Evolutionary conservation across 2,797 vertebrate genomes (phyloP), one percentile per base, ranked within the genome.

Genomic region (Glyptemys insculpta): DNA sequence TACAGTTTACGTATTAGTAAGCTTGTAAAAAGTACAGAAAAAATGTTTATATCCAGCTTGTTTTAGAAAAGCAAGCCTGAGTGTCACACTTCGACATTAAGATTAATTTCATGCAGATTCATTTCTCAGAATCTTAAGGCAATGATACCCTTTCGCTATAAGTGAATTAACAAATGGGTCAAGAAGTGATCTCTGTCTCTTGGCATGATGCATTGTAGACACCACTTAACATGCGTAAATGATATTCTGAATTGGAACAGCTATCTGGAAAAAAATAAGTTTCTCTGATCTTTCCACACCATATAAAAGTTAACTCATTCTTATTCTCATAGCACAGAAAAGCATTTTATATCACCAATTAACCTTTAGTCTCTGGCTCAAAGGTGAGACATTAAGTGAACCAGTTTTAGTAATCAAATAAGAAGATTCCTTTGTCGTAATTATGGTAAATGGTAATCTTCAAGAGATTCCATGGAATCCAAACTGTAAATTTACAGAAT

Each of bases 11-110:
- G 15, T 93, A 96, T 97, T 2, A 97, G 98, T 98, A 97, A 98
- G 97, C 98, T 98, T 98, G 98, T 97, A 98, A 97, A 98, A 98
- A 97, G 97, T 89, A 98, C 96, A 98, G 98, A 98, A 98, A 98
- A 54, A 98, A 98, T 11, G 98, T 98, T 98, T 98, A 98, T 95
- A 98, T 98, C 98, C 98, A 98, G 97, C 94, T 98, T 95, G 76
- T 78, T 97, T 97, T 96, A 91, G 79, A 94, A 97, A 93, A 96
- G 72, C 54, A 56, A 94, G 95, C 56, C 97, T 94, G 95, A 94
- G 91, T 94, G 83, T 91, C 96, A 97, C 94, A 95, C 94, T 97
- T 97, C 84, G 96, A 94, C 94, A n/a, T 96, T 85, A 78, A 85
- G 91, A 94, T 87, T 95, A 78, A 89, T 94, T 94, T 98, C 96